phyloP scores from a whole-genome alignment of 2,113 vertebrate species.

The Puffinus mauretanicus region DNA sequence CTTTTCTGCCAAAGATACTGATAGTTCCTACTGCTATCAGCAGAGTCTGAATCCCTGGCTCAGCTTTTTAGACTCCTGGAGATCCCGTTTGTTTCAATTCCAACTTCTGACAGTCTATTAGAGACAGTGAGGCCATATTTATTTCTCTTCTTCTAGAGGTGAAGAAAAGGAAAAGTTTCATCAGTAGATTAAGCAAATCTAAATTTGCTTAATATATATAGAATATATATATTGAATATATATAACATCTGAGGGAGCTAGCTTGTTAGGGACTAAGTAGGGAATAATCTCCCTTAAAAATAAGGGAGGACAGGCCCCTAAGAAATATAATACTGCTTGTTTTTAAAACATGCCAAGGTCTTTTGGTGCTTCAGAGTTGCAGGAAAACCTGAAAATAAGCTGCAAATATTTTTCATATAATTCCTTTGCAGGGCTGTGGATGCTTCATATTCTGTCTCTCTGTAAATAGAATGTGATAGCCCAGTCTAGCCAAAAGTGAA shows the following conservation, averaged over 20 bases:
- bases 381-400: not conserved
- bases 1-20: not conserved
- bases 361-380: not conserved
- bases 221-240: not conserved
- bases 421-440: not conserved
- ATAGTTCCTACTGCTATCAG: not conserved
- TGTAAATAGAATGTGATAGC: not conserved
- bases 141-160: not conserved
- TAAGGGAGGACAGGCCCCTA: not conserved
- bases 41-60: not conserved
- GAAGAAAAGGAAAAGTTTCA: not conserved
- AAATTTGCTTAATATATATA: not conserved
- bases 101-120: not conserved
- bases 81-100: not conserved
- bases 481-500: not conserved
- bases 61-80: not conserved
- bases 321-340: not conserved
- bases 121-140: not conserved
- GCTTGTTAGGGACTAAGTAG: not conserved
- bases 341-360: not conserved
- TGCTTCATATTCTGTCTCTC: not conserved
- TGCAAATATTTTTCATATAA: not conserved
- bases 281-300: not conserved
- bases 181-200: not conserved
- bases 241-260: not conserved